Evolutionary conservation across 2,888 invertebrate genomes (phyloP), one percentile per base, ranked within the genome.

Genomic region (Cataglyphis livida): DNA sequence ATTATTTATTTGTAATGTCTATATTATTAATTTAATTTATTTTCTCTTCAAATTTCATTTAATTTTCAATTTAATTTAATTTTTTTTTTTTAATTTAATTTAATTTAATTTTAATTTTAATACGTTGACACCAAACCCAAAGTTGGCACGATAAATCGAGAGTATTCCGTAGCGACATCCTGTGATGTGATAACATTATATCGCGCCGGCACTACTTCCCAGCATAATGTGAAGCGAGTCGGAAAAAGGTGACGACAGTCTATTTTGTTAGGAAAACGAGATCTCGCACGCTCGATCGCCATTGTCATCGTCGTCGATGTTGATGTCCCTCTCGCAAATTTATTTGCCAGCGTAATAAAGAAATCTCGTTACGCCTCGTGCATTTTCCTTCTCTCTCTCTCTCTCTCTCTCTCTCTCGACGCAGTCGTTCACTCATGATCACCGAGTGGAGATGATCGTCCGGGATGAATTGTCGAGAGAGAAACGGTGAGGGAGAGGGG

Each of bases 281-380:
- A 79, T 79, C 71, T 70, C 59, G 70, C 35, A 79, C 71, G 78
- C 78, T 79, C 71, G 70, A 79, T 70, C 78, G 78, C 71, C 44
- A 70, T 79, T 79, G 70, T 78, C 78, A 35, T 51, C 54, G 44
- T 62, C 65, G 51, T 51, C 32, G 62, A 62, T 57, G 32, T 32
- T 73, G 35, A 38, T 38, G 32, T 81, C 28, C 32, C 71, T 41
- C n/a, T 74, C 35, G 6, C 82, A 74, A 74, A 85, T 89, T 88
- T 86, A 88, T 89, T 88, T 82, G 85, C 84, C 62, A 32, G 9
- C 78, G 85, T 86, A 83, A 89, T 88, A 84, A 85, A 88, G 89
- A 85, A 87, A 89, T 83, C 85, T 90, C 85, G 89, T 89, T 90
- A 87, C 70, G 21, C 73, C 44, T 64, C 66, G 81, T 32, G 12